Evolutionary conservation across 1,140 invertebrate genomes (phyloP), one percentile per base, ranked within the genome.

Genomic region (Mercenaria mercenaria): DNA sequence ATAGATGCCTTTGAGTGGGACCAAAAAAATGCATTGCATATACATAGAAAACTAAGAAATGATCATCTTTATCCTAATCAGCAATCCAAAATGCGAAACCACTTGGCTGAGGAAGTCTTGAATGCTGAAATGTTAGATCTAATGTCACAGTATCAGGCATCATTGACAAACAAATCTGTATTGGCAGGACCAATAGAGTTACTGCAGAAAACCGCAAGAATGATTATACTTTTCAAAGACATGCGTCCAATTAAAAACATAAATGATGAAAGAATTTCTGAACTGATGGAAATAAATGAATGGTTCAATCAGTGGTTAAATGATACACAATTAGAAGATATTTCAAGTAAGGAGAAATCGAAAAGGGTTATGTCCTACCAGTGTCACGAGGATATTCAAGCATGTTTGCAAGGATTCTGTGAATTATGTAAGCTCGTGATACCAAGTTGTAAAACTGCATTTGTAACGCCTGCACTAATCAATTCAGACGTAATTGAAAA

Each of bases 401-500:
- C 87, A 1, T 72, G 76, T 39, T 18, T 89, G 2, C 13, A 43
- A 2, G 87, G 87, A 37, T 88, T 79, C 29, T 41, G 67, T 50
- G 11, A 32, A 41, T 72, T 77, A 26, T 67, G 32, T 29, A 52
- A 47, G 34, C 34, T 69, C 8, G 20, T 59, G 3, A 15, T 47
- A 47, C 6, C 6, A 47, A 47, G 6, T 6, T 47, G 6, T 8
- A 47, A 6, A 47, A 39, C 47, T 8, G 15, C 15, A 8, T 15
- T 8, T 41, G 32, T 72, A 2, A 18, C 67, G 29, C 39, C 67
- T 6, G 10, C 6, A 72, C 34, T 82, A 34, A 77, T 91, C 39
- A 91, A 91, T 34, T 85, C 89, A n/a, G 90, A 91, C 32, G 50
- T 85, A 20, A 32, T 91, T 59, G 87, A 91, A 76, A 91, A 91